Evolutionary conservation across 2,113 vertebrate species (phyloP), one percentile per base, ranked within the genome.

Genomic region (Apteryx mantelli): DNA sequence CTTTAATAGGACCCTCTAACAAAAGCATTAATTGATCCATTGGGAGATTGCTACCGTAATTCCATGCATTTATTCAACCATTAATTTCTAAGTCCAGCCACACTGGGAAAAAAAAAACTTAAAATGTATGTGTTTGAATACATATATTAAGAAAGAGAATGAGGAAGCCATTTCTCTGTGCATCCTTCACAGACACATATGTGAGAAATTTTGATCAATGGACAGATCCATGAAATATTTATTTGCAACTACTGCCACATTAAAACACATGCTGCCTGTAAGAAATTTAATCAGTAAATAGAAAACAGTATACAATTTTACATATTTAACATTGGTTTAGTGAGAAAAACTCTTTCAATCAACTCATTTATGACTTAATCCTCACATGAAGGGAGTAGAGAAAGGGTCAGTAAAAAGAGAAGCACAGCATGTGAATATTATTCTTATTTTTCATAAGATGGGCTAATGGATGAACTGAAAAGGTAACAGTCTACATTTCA

Each of bases 21-120:
- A 94, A 95, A 97, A 93, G 81, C 85, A 93, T 52, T 89, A 80
- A 88, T 85, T 60, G 68, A 95, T 95, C 75, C 83, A 76, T 24
- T 63, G 44, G 44, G 88, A 89, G 81, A 91, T 17, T 55, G 64
- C 55, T 93, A 64, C 60, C 0, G 0, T 78, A 91, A 75, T 83
- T 89, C 44, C 87, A 80, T 16, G 40, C 70, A 55, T 70, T 69
- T 48, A 64, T 8, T 66, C 64, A 81, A 70, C 24, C 38, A 68
- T 46, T 74, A 60, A 81, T 68, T 91, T 80, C 30, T 77, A 7
- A 26, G 13, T 48, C 64, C 75, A 66, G 68, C 3, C 34, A 61
- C 3, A 0, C 1, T 14, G 26, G 15, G 66, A 44, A 16, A 82
- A 75, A 97, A 78, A 69, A 84, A 69, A 28, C 55, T 73, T 73